phyloP scores from a whole-genome alignment of 2,888 invertebrate genomes.

The Nudaria mundana region DNA sequence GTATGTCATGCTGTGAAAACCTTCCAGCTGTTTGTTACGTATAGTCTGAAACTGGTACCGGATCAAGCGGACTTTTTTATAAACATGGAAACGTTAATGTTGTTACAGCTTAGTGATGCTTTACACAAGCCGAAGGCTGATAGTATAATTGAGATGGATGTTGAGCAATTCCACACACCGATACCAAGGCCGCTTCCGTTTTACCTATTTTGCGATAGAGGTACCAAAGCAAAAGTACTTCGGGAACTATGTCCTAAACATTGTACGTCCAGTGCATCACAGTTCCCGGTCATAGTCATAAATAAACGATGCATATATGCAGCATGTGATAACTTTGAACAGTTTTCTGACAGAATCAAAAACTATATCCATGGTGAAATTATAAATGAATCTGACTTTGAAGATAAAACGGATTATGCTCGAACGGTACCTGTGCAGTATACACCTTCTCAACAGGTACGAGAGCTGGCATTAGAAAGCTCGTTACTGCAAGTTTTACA shows the following conservation, averaged over 20 bases:
- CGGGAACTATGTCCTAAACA: constrained; percentile 55
- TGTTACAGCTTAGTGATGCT: constrained; percentile 58
- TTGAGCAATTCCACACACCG: constrained; percentile 40
- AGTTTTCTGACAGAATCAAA: constrained; percentile 54
- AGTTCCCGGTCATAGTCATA: constrained; percentile 60
- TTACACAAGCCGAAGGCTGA: constrained; percentile 49
- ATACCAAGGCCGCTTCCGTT: constrained; percentile 56
- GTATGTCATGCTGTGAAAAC: constrained; percentile 63
- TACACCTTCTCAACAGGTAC: constrained; percentile 42
- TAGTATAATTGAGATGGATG: constrained; percentile 54
- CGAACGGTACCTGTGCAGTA: constrained; percentile 50
- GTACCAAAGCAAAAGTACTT: constrained; percentile 48
- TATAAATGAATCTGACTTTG: constrained; percentile 46
- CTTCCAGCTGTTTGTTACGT: constrained; percentile 64
- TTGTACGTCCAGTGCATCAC: constrained; percentile 54
- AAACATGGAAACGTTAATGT: constrained; percentile 67
- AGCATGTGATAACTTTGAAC: constrained; percentile 62
- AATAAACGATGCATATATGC: constrained; percentile 65
- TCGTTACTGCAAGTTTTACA: constrained; percentile 64
- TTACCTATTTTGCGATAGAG: constrained; percentile 60
- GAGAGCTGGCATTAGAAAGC: constrained; percentile 56
- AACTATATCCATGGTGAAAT: constrained; percentile 47
- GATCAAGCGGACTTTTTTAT: constrained; percentile 69
- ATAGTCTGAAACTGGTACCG: constrained; percentile 58
- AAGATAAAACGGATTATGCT: constrained; percentile 50